phyloP scores from a whole-genome alignment of 2,888 invertebrate genomes.

The Ichneumon xanthorius region DNA sequence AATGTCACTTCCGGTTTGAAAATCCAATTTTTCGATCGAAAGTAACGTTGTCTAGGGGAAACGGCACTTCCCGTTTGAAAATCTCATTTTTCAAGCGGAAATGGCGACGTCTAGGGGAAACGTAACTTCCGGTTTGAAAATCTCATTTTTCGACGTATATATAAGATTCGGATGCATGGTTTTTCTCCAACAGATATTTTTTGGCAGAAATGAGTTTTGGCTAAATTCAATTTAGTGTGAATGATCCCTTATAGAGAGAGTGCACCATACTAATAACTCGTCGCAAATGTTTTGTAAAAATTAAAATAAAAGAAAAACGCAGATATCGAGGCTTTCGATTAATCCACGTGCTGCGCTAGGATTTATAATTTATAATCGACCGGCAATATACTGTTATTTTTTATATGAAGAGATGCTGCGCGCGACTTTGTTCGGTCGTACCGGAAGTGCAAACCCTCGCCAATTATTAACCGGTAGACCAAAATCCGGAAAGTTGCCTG shows the following conservation, averaged over 20 bases:
- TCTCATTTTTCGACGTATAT: too few species aligned
- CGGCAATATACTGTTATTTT: not conserved
- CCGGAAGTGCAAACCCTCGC: constrained; percentile 35
- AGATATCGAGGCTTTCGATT: not conserved
- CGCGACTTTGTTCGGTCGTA: constrained; percentile 35
- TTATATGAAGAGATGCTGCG: constrained; percentile 47
- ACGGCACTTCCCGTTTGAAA: too few species aligned
- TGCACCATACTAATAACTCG: not conserved
- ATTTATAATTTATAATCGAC: not conserved
- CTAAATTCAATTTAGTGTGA: too few species aligned
- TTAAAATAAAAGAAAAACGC: constrained; percentile 10
- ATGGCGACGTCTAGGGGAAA: too few species aligned
- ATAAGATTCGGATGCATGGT: too few species aligned
- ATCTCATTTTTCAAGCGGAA: too few species aligned
- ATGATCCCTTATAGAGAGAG: not conserved
- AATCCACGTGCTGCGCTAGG: not conserved
- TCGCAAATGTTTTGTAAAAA: constrained; percentile 20
- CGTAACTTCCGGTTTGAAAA: too few species aligned
- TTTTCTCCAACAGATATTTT: too few species aligned
- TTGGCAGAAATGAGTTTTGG: too few species aligned
- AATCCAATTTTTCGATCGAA: too few species aligned
- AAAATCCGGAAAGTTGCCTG: not conserved
- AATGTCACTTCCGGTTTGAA: too few species aligned
- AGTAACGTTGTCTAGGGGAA: too few species aligned
- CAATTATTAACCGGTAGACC: constrained; percentile 40